These are phyloP conservation scores for Amblyopsis rosae DNA, from an alignment of 2,113 vertebrate species.

Conservation along the genomic window DNA sequence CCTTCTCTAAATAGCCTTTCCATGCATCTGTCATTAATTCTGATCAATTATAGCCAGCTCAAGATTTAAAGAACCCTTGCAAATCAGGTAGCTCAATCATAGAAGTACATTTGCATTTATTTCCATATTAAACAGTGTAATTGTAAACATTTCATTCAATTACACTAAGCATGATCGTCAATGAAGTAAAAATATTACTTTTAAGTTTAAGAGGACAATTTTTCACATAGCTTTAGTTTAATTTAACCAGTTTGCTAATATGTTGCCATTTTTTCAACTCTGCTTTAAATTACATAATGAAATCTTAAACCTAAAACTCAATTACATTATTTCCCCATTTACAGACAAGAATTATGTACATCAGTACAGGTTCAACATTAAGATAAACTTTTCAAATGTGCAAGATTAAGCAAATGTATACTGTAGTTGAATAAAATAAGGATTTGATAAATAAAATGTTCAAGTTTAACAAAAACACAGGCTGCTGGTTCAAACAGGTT, in stretches of 20 bases:
- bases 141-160: constrained; percentile 99
- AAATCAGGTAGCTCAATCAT: neutral
- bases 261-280: constrained; percentile 79
- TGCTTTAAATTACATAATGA: constrained; percentile 84
- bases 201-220: constrained; percentile 90
- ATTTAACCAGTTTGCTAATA: constrained; percentile 72
- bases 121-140: constrained; percentile 98
- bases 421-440: constrained; percentile 77
- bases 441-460: constrained; percentile 80
- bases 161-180: constrained; percentile 96
- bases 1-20: neutral
- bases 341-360: constrained; percentile 81
- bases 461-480: constrained; percentile 80
- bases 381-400: constrained; percentile 83
- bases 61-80: no score
- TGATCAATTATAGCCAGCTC: no score
- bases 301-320: constrained; percentile 78
- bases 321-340: constrained; percentile 79
- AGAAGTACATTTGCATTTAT: constrained; percentile 87
- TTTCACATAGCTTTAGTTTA: constrained; percentile 69
- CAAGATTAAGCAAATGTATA: constrained; percentile 85
- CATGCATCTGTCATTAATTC: neutral
- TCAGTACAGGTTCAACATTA: constrained; percentile 81
- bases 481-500: constrained; percentile 79
- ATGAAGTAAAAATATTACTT: constrained; percentile 98